Percentiles rank a stretch among this genome's conserved stretches.
Conservation (phyloP, 2,888 invertebrate genomes). For the Napeogenes sylphis region DNA sequence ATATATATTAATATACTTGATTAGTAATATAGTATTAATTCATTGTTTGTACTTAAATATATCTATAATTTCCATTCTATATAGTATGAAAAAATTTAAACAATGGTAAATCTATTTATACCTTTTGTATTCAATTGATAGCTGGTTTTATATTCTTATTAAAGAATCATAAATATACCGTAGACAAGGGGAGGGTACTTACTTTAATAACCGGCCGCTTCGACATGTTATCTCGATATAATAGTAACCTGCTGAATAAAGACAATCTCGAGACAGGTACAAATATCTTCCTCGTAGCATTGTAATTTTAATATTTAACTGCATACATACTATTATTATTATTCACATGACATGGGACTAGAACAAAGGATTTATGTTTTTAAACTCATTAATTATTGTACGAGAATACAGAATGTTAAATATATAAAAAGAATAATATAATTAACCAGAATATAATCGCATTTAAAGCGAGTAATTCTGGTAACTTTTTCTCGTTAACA, state of each 20-base stretch:
- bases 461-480: not conserved
- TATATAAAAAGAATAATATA: not conserved
- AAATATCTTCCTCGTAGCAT: constrained; percentile 43
- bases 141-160: constrained; percentile 48
- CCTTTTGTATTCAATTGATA: constrained; percentile 15
- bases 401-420: not conserved
- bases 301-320: constrained; percentile 33
- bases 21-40: too few species aligned
- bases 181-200: constrained; percentile 58
- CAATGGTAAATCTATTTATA: too few species aligned
- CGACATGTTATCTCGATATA: constrained; percentile 59
- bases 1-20: too few species aligned
- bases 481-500: constrained; percentile 6
- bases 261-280: constrained; percentile 45
- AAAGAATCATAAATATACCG: constrained; percentile 52
- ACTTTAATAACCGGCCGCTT: constrained; percentile 61
- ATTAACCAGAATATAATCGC: constrained; percentile 3
- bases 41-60: too few species aligned
- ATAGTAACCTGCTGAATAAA: constrained; percentile 55
- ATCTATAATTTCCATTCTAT: too few species aligned
- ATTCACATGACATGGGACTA: constrained; percentile 15
- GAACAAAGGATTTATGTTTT: constrained; percentile 14
- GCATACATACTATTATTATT: constrained; percentile 23
- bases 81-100: too few species aligned
- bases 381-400: not conserved